These are phyloP conservation scores for Stegodyphus dumicola DNA, from an alignment of 1,140 invertebrate genomes.

Conservation along the genomic window DNA sequence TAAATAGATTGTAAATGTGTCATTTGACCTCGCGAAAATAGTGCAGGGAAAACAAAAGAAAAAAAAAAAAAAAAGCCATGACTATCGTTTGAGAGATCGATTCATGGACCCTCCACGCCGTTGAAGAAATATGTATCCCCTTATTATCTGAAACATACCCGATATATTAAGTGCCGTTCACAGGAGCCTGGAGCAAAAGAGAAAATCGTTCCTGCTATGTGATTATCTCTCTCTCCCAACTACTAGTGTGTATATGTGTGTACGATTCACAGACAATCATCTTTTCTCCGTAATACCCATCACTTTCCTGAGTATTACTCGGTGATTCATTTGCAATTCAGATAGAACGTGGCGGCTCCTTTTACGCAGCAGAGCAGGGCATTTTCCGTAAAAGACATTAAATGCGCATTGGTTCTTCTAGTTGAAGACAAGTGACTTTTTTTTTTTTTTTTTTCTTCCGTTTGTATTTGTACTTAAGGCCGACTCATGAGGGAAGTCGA, in stretches of 20 bases:
- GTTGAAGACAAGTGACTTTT: too few relatives aligned
- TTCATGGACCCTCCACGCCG: neutral
- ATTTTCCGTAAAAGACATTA: neutral
- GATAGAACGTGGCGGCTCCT: conserved; percentile 1
- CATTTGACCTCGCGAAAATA: neutral
- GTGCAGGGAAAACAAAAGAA: too few relatives aligned
- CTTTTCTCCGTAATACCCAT: neutral
- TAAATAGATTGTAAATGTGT: neutral
- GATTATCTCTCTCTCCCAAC: neutral
- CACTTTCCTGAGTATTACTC: neutral
- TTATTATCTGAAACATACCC: neutral
- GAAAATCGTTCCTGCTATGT: conserved; percentile 4
- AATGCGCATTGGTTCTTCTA: too few relatives aligned
- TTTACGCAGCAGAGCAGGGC: neutral
- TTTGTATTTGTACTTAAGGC: too few relatives aligned
- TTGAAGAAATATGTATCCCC: neutral
- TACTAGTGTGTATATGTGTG: neutral
- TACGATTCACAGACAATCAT: neutral
- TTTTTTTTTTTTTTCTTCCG: too few relatives aligned
- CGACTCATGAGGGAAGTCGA: too few relatives aligned
- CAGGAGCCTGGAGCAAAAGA: neutral
- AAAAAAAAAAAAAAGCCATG: too few relatives aligned
- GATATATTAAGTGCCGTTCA: conserved; percentile 7
- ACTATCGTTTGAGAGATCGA: too few relatives aligned
- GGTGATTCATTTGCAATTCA: conserved; percentile 14